Base-by-base conservation (phyloP, 2,888 invertebrate genomes). In the Siphlonurus alternatus region DNA sequence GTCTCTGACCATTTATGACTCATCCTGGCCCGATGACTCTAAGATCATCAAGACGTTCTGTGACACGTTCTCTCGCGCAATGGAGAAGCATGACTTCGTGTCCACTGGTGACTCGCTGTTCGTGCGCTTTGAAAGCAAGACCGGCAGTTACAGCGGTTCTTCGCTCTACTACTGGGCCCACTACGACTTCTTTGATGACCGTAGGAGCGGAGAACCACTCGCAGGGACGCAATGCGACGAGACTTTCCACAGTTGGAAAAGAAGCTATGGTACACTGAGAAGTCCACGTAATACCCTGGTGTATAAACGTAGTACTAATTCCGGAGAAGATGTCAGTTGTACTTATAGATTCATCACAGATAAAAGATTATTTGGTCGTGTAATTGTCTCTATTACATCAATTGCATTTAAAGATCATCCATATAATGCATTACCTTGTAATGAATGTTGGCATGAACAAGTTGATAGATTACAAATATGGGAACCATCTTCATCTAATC, bases 161-260 rank as follows among this genome's bases (percentile, higher is more conserved):
- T 93, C 93, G 0, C 79, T 94, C 18, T 93, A 93, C 76, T 93
- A 93, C 74, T 93, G 93, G 93, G 93, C 93, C 0, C 93, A 93
- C 73, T 93, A 93, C 72, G 93, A 93, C 72, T 93, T 93, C 79
- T 93, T 93, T 77, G 93, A 93, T 75, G 91, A 92, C 71, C 92
- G 90, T 0, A 85, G 87, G 63, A 87, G 88, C 68, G 93, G 93
- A 0, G 89, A 89, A 67, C 86, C 89, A 0, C 87, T 93, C 0
- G 7, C 56, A 56, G 87, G 85, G 22, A 91, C 89, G 0, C 83
- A 86, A 2, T 94, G 93, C 73, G 93, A 94, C 71, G 92, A 93
- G 73, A 85, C 88, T 1, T 91, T 93, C 73, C 86, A 88, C 10
- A 89, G 91, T 0, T 93, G 92, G 90, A 86, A 86, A 70, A 83